Base-by-base conservation (phyloP, 2,888 invertebrate genomes). In the Abscondita cerata region DNA sequence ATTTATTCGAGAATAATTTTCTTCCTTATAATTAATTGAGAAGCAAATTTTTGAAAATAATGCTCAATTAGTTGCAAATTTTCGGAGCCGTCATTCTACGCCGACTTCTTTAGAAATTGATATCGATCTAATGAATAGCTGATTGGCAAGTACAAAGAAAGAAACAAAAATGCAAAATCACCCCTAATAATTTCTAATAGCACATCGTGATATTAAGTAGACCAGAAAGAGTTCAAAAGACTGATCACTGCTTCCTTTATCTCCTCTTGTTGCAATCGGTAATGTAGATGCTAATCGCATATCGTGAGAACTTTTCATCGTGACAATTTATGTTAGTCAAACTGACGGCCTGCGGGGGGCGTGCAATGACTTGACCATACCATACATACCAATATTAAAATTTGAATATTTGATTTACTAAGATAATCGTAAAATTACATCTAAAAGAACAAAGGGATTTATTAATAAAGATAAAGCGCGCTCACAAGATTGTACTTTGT, bases 211-310 rank as follows among this genome's bases (percentile, higher is more conserved):
- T 51, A 61, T 52, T 62, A 68, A 64, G 46, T 67, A 67, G 69
- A 70, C 70, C 70, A 68, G 68, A 70, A 69, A 71, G 60, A 64
- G 66, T 56, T 62, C 59, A 67, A n/a, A n/a, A 65, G 63, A 59
- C 59, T 56, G 52, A 57, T 59, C 58, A 59, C 58, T 61, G 44
- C 46, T 38, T 52, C 47, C 55, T 65, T 65, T 64, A 59, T 66
- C 61, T 62, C 60, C 55, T 56, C 66, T 71, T 70, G 70, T 72
- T 73, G 74, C 72, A 73, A 76, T 76, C 76, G 66, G 73, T 75
- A 75, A 74, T 76, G 76, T 75, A 76, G 77, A 77, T 77, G 74
- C 72, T 77, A 77, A 77, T 77, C 77, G 72, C 58, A 56, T 67
- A 74, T 75, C 75, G 75, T 76, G 75, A 76, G 75, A 76, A 74